Conservation (phyloP, 2,113 vertebrate genomes). For the Grallaria varia region DNA sequence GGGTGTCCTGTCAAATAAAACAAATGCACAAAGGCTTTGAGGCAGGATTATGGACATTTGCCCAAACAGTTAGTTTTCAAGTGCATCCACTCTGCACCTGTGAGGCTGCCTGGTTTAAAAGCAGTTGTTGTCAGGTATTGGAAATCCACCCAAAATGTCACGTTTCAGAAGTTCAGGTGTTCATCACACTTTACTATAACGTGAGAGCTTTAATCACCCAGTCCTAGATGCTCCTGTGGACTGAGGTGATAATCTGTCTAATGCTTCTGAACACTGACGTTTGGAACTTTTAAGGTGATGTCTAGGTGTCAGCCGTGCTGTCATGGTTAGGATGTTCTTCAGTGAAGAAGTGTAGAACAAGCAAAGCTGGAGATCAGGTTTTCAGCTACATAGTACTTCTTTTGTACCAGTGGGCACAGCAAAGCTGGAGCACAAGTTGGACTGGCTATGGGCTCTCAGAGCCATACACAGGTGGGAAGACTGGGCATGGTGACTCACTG, state of each 20-base stretch:
- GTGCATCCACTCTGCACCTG: not conserved
- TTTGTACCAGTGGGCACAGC: not conserved
- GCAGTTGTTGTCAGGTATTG: not conserved
- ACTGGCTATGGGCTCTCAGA: not conserved
- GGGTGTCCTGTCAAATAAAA: not conserved
- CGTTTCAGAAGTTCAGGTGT: not conserved
- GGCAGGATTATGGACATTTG: fast-evolving
- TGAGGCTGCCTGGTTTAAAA: not conserved
- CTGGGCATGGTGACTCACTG: not conserved
- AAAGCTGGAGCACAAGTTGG: not conserved
- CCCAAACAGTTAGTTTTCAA: not conserved
- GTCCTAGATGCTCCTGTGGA: not conserved
- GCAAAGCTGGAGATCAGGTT: not conserved
- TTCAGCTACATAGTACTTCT: not conserved
- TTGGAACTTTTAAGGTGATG: not conserved
- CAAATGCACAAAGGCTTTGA: not conserved
- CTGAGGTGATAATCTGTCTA: not conserved
- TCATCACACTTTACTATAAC: not conserved
- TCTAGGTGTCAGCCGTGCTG: not conserved
- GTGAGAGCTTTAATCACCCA: not conserved
- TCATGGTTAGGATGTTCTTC: not conserved
- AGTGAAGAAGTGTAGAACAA: not conserved
- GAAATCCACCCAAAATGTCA: fast-evolving
- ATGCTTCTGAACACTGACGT: not conserved
- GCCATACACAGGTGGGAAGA: not conserved